Conservation (phyloP, 2,888 invertebrate genomes). For the Coelinius sp. region DNA sequence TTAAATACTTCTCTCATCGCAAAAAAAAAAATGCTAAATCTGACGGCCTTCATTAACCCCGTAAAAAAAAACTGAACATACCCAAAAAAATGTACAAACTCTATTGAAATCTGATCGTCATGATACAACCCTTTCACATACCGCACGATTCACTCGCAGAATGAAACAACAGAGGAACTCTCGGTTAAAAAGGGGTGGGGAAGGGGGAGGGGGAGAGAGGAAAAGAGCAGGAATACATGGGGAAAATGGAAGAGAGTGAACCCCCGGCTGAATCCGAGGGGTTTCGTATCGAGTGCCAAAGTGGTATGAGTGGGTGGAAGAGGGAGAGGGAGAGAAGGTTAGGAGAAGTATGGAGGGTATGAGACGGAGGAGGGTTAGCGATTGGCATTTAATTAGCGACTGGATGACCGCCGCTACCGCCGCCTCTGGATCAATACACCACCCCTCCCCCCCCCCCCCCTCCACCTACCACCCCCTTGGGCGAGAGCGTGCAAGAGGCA, state of each 20-base stretch:
- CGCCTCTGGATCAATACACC: constrained; percentile 71
- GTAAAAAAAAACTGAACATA: background rate
- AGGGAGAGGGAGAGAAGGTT: constrained; percentile 26
- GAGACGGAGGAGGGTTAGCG: constrained; percentile 63
- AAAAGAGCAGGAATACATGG: background rate
- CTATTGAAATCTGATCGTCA: constrained; percentile 27
- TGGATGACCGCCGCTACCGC: constrained; percentile 66
- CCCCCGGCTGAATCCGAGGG: constrained; percentile 18
- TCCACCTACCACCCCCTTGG: constrained; percentile 60
- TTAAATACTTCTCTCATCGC: background rate
- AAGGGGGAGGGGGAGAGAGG: constrained; percentile 29
- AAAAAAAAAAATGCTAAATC: too few species aligned
- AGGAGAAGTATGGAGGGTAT: constrained; percentile 39
- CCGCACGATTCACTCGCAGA: constrained; percentile 28
- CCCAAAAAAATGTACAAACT: background rate
- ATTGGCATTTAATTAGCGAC: constrained; percentile 71
- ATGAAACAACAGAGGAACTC: constrained; percentile 29
- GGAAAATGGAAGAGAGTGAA: constrained; percentile 21
- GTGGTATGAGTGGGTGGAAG: constrained; percentile 1
- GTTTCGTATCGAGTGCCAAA: constrained; percentile 18
- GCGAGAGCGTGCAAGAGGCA: constrained; percentile 68
- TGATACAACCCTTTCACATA: constrained; percentile 31
- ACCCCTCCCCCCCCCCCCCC: constrained; percentile 67
- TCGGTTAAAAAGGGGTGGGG: constrained; percentile 22
- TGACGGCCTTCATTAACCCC: constrained; percentile 3